A percentile compares a stretch with the other conserved stretches of the same genome.
These are phyloP conservation scores for Cosmopolites sordidus DNA, from an alignment of 2,888 invertebrate genomes.

Conservation along the genomic window DNA sequence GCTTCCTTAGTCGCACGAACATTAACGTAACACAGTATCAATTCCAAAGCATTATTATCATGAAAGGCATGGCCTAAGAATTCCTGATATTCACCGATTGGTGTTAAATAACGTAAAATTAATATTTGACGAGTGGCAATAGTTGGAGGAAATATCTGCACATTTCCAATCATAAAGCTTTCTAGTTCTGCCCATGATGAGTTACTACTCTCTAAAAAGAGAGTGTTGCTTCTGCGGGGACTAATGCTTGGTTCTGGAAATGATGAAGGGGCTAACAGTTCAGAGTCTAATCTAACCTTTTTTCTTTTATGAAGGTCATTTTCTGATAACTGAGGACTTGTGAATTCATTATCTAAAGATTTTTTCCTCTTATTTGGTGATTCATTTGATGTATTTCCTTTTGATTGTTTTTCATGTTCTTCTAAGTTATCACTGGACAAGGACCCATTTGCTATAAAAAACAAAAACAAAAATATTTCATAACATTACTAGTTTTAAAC, in stretches of 20 bases:
- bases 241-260: conserved; percentile 9
- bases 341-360: conserved; percentile 13
- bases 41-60: conserved; percentile 83
- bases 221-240: conserved; percentile 22
- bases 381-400: not conserved
- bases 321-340: conserved; percentile 21
- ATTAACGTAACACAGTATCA: conserved; percentile 88
- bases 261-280: conserved; percentile 9
- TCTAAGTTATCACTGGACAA: not conserved
- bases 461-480: not conserved
- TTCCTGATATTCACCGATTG: conserved; percentile 98
- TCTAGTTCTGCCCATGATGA: conserved; percentile 91
- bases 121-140: conserved; percentile 87
- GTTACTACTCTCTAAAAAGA: conserved; percentile 63
- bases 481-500: not conserved
- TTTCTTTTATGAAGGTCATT: conserved; percentile 31
- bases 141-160: conserved; percentile 86
- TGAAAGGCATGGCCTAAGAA: conserved; percentile 84
- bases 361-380: conserved; percentile 13
- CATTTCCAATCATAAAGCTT: conserved; percentile 81
- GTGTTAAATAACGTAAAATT: conserved; percentile 89
- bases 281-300: conserved; percentile 32
- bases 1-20: conserved; percentile 85
- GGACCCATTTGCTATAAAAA: not conserved
- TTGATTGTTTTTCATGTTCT: not conserved